Evolutionary conservation across 2,888 invertebrate genomes (phyloP).

Genomic region (Chaetogeoica ovagalla): DNA sequence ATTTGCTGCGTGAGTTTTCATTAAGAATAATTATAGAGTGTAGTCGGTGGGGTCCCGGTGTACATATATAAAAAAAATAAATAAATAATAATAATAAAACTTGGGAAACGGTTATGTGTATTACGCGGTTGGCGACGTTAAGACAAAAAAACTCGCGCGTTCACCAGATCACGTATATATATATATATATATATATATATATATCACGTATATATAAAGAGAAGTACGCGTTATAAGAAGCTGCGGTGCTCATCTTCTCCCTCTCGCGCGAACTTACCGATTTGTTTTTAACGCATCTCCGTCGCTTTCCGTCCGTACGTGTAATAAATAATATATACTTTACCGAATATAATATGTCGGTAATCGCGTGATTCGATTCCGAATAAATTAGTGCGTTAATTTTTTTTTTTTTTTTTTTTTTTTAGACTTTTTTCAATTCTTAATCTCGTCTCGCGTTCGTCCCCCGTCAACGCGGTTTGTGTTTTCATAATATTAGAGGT

Average conservation of each 20-base stretch:
- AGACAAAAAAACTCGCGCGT: neutral
- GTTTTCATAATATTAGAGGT: neutral
- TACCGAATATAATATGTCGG: too few relatives aligned
- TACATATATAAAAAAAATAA: too few relatives aligned
- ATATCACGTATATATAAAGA: too few relatives aligned
- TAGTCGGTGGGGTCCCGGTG: neutral
- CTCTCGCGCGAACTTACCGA: too few relatives aligned
- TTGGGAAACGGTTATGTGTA: conserved; percentile 28
- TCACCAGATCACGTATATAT: neutral
- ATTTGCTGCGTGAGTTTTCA: conserved; percentile 47
- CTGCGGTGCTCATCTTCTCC: neutral
- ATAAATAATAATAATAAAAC: neutral
- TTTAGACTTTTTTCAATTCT: neutral
- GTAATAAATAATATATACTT: too few relatives aligned
- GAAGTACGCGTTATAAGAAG: neutral
- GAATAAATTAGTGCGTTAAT: too few relatives aligned
- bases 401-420: too few relatives aligned
- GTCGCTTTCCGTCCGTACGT: too few relatives aligned
- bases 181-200: too few relatives aligned
- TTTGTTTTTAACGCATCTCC: too few relatives aligned
- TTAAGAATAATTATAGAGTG: conserved; percentile 52
- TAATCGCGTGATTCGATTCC: too few relatives aligned
- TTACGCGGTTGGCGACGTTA: conserved; percentile 18
- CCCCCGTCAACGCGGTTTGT: conserved; percentile 4
- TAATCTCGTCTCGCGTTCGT: neutral